Evolutionary conservation across 2,888 invertebrate genomes (phyloP), one percentile per base, ranked within the genome.

Genomic region (Nemotelus nigrinus): DNA sequence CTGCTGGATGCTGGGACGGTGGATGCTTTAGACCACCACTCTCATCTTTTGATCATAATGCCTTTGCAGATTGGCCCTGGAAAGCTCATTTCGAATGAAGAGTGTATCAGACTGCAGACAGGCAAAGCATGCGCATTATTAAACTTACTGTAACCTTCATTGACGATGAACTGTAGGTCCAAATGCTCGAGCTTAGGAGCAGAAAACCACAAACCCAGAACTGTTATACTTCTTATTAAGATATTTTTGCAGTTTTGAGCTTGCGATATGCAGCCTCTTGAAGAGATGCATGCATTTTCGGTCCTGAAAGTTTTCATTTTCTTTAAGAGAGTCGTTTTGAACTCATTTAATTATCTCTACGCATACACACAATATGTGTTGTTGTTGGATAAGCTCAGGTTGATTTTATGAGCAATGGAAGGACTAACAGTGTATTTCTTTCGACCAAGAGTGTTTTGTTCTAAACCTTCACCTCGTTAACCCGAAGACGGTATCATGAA

Each of bases 51-150:
- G 25, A 25, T 25, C 25, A 25, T 25, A 1, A 25, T 25, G 55
- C 53, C 4, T 60, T 43, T 60, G 63, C 74, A 63, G 74, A 60
- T 41, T 63, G 48, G 60, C 74, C 74, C 60, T 74, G 74, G 74
- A 60, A 74, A 74, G 74, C 74, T 74, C 60, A 48, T 10, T 3
- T 48, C 7, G 53, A 8, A 4, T 45, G 25, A 25, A 45, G 71
- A 60, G 60, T 72, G 41, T 74, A 43, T 48, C 48, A 60, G 74
- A 60, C 60, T 74, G 74, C 74, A 74, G 74, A 48, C 39, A 7
- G 41, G 3, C 4, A 6, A 8, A 43, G n/a, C 74, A 63, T 74
- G 74, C 74, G 74, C 60, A 63, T 2, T 25, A 57, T n/a, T 25
- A 6, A 6, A 6, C 7, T 60, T 72, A 72, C 58, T 60, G 47